These are phyloP conservation scores for Apostichopus japonicus DNA, from an alignment of 35 echinoderm and acorn worm species.

Conservation along the genomic window DNA sequence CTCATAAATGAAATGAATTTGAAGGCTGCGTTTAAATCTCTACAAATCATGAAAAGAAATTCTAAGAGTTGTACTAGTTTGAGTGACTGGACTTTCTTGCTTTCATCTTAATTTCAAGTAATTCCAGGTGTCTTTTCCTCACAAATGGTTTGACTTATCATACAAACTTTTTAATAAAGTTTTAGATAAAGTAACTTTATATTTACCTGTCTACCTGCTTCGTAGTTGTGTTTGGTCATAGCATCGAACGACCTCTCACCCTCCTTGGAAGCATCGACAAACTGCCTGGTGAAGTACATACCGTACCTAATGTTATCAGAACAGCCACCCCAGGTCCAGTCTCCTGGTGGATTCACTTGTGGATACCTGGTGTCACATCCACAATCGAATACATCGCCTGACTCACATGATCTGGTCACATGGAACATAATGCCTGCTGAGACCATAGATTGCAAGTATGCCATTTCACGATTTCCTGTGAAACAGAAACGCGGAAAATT, in stretches of 20 bases:
- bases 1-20: too few relatives aligned
- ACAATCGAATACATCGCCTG: slow-evolving; percentile 86
- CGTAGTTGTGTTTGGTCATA: slow-evolving; percentile 96
- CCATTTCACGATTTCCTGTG: slow-evolving; percentile 94
- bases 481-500: too few relatives aligned
- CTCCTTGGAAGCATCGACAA: slow-evolving; percentile 86
- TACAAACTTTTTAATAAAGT: too few relatives aligned
- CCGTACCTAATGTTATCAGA: slow-evolving; percentile 93
- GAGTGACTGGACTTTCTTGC: too few relatives aligned
- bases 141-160: too few relatives aligned
- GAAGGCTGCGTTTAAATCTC: too few relatives aligned
- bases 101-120: too few relatives aligned
- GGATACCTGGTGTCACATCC: slow-evolving; percentile 82
- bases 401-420: slow-evolving; percentile 90
- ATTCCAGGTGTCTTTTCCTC: too few relatives aligned
- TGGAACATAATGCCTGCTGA: slow-evolving; percentile 92
- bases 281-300: slow-evolving; percentile 84
- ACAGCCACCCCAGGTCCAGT: slow-evolving; percentile 94
- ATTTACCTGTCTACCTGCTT: slow-evolving; percentile 90
- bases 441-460: slow-evolving; percentile 82
- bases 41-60: too few relatives aligned
- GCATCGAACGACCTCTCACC: slow-evolving; percentile 55
- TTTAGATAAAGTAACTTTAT: too few relatives aligned
- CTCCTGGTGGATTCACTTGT: slow-evolving; percentile 20
- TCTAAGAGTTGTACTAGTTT: too few relatives aligned